Percentiles rank a stretch among this genome's conserved stretches.
Evolutionary conservation across 2,797 vertebrate species (phyloP).

Genomic region (Esox lucius): DNA sequence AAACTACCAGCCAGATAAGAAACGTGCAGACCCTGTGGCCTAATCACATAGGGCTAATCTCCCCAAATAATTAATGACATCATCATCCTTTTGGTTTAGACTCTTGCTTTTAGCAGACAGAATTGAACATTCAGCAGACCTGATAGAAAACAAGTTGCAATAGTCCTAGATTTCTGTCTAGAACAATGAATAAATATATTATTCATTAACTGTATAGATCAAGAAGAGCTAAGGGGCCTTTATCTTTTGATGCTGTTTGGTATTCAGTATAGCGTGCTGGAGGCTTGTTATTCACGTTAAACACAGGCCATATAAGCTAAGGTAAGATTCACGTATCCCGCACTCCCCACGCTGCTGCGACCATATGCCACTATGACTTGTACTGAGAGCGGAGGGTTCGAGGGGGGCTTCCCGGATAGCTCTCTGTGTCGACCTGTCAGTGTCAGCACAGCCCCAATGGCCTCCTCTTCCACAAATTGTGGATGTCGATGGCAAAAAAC

Average conservation of each 20-base stretch:
- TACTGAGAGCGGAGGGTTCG: slow-evolving; percentile 23
- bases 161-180: not conserved
- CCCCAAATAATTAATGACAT: slow-evolving; percentile 52
- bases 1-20: slow-evolving; percentile 35
- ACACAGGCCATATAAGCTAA: slow-evolving; percentile 8
- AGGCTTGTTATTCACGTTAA: slow-evolving; percentile 30
- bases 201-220: not conserved
- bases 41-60: slow-evolving; percentile 40
- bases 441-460: not conserved
- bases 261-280: not conserved
- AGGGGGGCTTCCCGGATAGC: slow-evolving; percentile 11
- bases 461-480: slow-evolving; percentile 26
- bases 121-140: not conserved
- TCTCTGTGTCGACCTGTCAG: slow-evolving; percentile 7
- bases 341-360: slow-evolving; percentile 29
- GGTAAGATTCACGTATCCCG: slow-evolving; percentile 19
- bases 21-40: slow-evolving; percentile 43
- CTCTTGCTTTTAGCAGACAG: not conserved
- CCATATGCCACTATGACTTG: slow-evolving; percentile 33
- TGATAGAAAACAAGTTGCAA: not conserved
- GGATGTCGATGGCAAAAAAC: slow-evolving; percentile 46
- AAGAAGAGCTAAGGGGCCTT: not conserved
- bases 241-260: not conserved
- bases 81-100: slow-evolving; percentile 23
- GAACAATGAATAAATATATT: not conserved